Base-by-base conservation (phyloP, 2,113 vertebrate genomes). In the Otus sunia region DNA sequence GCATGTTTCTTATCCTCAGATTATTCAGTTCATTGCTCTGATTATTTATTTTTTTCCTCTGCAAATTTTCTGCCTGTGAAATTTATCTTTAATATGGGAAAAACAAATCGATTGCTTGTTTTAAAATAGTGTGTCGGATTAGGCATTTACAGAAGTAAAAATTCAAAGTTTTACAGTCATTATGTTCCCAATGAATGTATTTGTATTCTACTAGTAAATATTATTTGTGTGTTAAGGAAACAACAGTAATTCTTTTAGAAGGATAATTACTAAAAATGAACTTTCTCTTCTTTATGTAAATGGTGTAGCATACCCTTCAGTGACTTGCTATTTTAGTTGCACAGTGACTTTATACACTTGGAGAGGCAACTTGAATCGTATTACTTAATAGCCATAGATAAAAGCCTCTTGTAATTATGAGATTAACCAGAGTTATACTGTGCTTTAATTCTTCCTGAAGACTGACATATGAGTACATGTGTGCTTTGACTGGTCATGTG, bases 361-460 rank as follows among this genome's bases (percentile, higher is more conserved):
- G 81, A 62, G 71, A 69, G 85, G 71, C 83, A 86, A 72, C 52
- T 74, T 88, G 82, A 43, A 74, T 95, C 25, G 6, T 96, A 76
- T 79, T 95, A 95, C 90, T 97, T 94, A 94, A 95, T 94, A 95
- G 94, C 83, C 29, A 6, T 34, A 56, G 86, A 72, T 97, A 93
- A 97, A 96, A 94, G 79, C 95, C 91, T 95, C 85, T 79, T 95
- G 91, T 79, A 96, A 94, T 94, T 88, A 97, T 15, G 71, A 82
- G 97, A 96, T 96, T 95, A 95, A 23, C 85, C 69, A 89, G 96
- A 92, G 92, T 96, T 97, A 96, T 52, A 75, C 90, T 84, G 4
- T 89, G 86, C 96, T 97, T 96, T 96, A 79, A 89, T 95, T 96
- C 90, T 87, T 86, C 50, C 71, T 87, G 86, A 80, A 77, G 79